A percentile compares a stretch with the other conserved stretches of the same genome.
Evolutionary conservation across 2,113 vertebrate genomes (phyloP).

Genomic region (Narcine bancroftii): DNA sequence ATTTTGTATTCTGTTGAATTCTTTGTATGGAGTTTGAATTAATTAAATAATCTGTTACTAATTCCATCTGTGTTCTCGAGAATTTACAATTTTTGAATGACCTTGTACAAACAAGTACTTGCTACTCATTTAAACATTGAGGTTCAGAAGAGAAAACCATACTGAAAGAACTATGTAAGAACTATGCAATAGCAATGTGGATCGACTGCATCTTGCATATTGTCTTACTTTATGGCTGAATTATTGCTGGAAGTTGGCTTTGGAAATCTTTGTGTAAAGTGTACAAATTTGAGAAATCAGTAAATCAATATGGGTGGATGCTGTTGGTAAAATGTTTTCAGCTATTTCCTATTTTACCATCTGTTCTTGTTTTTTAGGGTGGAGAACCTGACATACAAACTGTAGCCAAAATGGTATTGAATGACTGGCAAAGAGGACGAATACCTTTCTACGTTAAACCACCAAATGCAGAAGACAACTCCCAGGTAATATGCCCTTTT

Average conservation of each 20-base stretch:
- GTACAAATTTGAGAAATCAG: neutral
- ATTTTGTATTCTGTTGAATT: neutral
- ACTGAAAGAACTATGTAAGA: neutral
- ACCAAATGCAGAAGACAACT: constrained; percentile 60
- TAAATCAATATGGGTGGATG: neutral
- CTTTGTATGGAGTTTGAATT: neutral
- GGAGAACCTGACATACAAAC: constrained; percentile 83
- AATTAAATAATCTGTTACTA: neutral
- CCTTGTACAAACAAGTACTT: neutral
- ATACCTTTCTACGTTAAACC: constrained; percentile 96
- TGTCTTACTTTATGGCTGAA: neutral
- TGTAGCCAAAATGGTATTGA: constrained; percentile 95
- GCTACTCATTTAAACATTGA: neutral
- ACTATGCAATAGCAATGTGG: neutral
- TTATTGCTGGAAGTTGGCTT: neutral
- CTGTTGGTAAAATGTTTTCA: neutral
- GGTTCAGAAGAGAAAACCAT: neutral
- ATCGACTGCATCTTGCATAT: neutral
- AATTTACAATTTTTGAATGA: neutral
- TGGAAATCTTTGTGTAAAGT: neutral
- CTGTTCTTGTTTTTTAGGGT: constrained; percentile 58
- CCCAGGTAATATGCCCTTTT: constrained; percentile 56
- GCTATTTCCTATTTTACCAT: too few species aligned
- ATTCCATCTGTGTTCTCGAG: neutral
- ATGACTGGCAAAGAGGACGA: constrained; percentile 94